phyloP scores from a whole-genome alignment of 2,888 invertebrate genomes.

The Elgonia sp. region DNA sequence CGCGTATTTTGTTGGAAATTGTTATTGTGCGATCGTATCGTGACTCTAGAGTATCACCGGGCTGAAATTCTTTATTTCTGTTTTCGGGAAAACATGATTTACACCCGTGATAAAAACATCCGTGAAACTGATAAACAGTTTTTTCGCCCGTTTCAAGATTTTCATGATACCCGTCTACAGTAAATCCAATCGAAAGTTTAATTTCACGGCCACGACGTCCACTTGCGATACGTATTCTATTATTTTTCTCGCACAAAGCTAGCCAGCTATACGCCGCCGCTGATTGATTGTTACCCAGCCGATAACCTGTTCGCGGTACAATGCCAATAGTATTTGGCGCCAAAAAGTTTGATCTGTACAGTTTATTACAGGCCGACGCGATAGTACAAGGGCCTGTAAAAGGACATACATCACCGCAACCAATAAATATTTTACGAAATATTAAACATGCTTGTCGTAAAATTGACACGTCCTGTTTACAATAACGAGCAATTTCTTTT shows the following conservation, averaged over 20 bases:
- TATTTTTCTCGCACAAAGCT: neutral
- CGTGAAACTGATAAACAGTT: slow-evolving; percentile 50
- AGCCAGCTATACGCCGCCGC: neutral
- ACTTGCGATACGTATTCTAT: neutral
- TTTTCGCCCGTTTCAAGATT: slow-evolving; percentile 10
- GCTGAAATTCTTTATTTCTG: neutral
- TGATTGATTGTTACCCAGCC: slow-evolving; percentile 8
- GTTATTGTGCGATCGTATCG: slow-evolving; percentile 17
- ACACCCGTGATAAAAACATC: slow-evolving; percentile 54
- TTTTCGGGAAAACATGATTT: slow-evolving; percentile 6
- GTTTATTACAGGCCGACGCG: slow-evolving; percentile 63
- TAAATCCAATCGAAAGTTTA: neutral
- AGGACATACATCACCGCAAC: slow-evolving; percentile 71
- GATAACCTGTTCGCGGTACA: neutral
- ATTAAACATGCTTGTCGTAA: slow-evolving; percentile 73
- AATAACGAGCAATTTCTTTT: slow-evolving; percentile 76
- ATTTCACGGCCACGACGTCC: slow-evolving; percentile 45
- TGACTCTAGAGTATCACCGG: neutral
- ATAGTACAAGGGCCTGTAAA: slow-evolving; percentile 75
- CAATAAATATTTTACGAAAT: slow-evolving; percentile 74
- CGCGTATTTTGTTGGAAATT: neutral
- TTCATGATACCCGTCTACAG: slow-evolving; percentile 24
- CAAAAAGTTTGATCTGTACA: neutral
- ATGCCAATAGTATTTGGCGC: slow-evolving; percentile 1
- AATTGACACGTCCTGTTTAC: slow-evolving; percentile 76